Base-by-base conservation (phyloP, 2,888 invertebrate genomes). In the Neoscelio sp. region DNA sequence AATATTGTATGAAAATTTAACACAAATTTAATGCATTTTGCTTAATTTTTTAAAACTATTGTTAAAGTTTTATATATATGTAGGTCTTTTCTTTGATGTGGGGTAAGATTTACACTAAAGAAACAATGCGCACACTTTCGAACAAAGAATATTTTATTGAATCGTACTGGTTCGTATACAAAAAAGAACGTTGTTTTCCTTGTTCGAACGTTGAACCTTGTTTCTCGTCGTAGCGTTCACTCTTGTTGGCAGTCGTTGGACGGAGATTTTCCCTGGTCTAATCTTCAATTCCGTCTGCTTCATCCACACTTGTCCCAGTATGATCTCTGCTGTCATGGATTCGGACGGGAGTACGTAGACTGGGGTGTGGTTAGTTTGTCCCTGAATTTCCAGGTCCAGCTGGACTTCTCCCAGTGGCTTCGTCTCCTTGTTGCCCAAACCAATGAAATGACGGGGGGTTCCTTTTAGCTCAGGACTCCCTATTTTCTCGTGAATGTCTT, bases 401-500 rank as follows among this genome's bases (percentile, higher is more conserved):
- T 42, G 2, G 2, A 42, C 5, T 17, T 17, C 5, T 15, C 42
- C 42, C 1, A 15, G 7, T 13, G 42, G 42, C 17, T 42, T 42
- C 1, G 42, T 42, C 2, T 15, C 7, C 5, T 2, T 8, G n/a
- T 42, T 42, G 2, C 42, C 42, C 8, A 42, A 42, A 17, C 42
- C 42, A 42, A n/a, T 18, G 42, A 42, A 42, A 13, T 2, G 1
- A 3, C 18, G 4, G 8, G 7, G 17, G 5, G 6, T 38, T 7
- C 38, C 48, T 6, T 28, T 7, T 3, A 35, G 17, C 5, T 20
- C 26, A 8, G 64, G 58, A 8, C 26, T 26, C 1, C 73, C 73
- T 12, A 76, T 28, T 5, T 68, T 38, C 4, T 46, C 23, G n/a
- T 56, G 62, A 2, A 50, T 20, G 3, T 70, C 40, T 2, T 26